Evolutionary conservation across 1,140 invertebrate species (phyloP), one percentile per base, ranked within the genome.

Genomic region (Tetramorium alpestre): DNA sequence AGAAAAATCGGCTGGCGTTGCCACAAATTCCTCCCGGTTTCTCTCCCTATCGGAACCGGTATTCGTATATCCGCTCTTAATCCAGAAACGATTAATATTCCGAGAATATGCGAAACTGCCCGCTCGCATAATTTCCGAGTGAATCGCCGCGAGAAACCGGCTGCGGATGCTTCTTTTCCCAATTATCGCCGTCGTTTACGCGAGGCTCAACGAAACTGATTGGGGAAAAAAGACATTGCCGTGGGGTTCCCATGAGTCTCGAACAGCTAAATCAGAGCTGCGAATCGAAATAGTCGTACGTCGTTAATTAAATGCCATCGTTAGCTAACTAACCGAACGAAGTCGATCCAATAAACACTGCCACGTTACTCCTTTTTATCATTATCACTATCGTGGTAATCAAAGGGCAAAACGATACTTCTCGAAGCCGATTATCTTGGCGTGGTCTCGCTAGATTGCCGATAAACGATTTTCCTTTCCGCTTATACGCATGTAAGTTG

Each of bases 1-100:
- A 76, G 33, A 69, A 86, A 88, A 81, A 86, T 86, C 51, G 47
- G 8, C 5, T 16, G 22, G 56, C 13, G 72, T 51, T 18, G 65
- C 85, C 18, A 33, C 69, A 33, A 91, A 92, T 94, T 92, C 92
- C 91, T 90, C 90, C 89, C 88, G 81, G 70, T 81, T 77, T 89
- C 89, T 87, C 88, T 86, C 88, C 62, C 86, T 86, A 87, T 81
- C 87, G 73, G 89, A 93, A 93, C 93, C 93, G 93, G 93, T 94
- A 94, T 76, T 87, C 76, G 25, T 56, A 87, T 49, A 82, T 89
- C 88, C 22, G 90, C 90, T 91, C 89, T 93, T 92, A 93, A 93
- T 93, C 91, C 92, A 54, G 84, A 80, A 73, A 80, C 92, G 90
- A 94, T 93, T 93, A 94, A 94, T 94, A 93, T 93, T 90, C 89